Base-by-base conservation (phyloP, 2,113 vertebrate genomes). In the Scomber colias region DNA sequence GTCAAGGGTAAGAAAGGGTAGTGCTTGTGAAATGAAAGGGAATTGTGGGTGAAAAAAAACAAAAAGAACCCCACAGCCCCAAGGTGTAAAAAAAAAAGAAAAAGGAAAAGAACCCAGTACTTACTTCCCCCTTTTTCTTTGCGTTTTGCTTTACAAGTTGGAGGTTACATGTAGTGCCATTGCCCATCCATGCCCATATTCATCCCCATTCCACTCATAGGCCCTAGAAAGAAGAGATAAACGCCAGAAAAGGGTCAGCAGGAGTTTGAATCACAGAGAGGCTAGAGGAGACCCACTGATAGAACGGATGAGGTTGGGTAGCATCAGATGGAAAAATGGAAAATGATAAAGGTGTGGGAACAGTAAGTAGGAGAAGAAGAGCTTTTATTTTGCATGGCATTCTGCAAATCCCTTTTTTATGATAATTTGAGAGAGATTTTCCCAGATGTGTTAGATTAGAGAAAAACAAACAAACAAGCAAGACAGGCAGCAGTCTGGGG, bases 121-220 rank as follows among this genome's bases (percentile, higher is more conserved):
- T 99, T 99, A 99, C 98, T 97, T 99, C 97, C 97, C 97, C 97
- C 96, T 97, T 95, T 97, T 95, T 97, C 96, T 96, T 97, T 97
- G 96, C 90, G 94, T 96, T 93, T 95, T 96, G 96, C 95, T 97
- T 97, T 97, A 96, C 96, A 98, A 97, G 97, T 94, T 95, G 96
- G 95, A 96, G 95, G 95, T 98, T 99, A 99, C 98, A 99, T 99
- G 97, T 99, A 99, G 97, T 99, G 98, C 98, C 98, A 99, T 95
- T 99, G 98, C 95, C 98, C 98, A 95, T 99, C 98, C 98, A 99
- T 99, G 95, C 98, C 98, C 98, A 99, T 99, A 96, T 99, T 99
- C 98, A 99, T 99, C 95, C 98, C 98, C 98, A 99, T 99, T 97
- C 98, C 98, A 97, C 98, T 99, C 98, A 99, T 99, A 96, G 98